phyloP scores from a whole-genome alignment of 2,797 vertebrate species.

The Scleropages formosus region DNA sequence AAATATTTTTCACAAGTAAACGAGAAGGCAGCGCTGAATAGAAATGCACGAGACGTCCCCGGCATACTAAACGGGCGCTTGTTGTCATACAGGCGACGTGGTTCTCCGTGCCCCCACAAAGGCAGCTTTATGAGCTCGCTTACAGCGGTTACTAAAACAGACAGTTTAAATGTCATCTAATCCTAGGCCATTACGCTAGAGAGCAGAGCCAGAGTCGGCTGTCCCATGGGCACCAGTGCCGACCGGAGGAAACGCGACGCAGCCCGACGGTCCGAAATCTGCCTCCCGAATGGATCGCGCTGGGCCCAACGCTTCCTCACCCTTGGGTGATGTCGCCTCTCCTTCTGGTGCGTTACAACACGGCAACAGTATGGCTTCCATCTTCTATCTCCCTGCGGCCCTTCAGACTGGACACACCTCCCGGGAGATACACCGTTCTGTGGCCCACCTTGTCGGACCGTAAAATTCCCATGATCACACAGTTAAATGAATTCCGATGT shows the following conservation, averaged over 20 bases:
- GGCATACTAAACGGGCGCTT: conserved; percentile 56
- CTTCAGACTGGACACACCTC: not conserved
- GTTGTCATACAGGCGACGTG: conserved; percentile 27
- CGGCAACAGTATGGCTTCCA: not conserved
- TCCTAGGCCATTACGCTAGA: not conserved
- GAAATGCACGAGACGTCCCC: conserved; percentile 35
- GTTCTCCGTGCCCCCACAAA: not conserved
- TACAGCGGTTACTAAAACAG: conserved; percentile 26
- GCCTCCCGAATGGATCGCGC: not conserved
- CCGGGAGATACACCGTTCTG: too few species aligned
- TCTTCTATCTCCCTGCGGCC: too few species aligned
- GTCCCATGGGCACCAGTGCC: conserved; percentile 15
- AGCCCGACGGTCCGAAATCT: not conserved
- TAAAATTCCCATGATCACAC: too few species aligned
- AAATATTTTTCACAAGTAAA: conserved; percentile 36
- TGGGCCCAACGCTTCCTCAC: too few species aligned
- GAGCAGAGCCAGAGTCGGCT: not conserved
- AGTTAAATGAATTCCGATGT: not conserved
- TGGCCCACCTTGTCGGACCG: too few species aligned
- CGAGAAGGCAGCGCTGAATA: conserved; percentile 35
- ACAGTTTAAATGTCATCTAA: conserved; percentile 10
- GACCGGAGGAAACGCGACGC: not conserved
- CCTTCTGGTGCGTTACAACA: not conserved
- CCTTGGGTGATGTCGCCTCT: not conserved
- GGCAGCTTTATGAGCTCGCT: conserved; percentile 2